Conservation (phyloP, 2,797 vertebrate genomes). For the Crypturellus tataupa region DNA sequence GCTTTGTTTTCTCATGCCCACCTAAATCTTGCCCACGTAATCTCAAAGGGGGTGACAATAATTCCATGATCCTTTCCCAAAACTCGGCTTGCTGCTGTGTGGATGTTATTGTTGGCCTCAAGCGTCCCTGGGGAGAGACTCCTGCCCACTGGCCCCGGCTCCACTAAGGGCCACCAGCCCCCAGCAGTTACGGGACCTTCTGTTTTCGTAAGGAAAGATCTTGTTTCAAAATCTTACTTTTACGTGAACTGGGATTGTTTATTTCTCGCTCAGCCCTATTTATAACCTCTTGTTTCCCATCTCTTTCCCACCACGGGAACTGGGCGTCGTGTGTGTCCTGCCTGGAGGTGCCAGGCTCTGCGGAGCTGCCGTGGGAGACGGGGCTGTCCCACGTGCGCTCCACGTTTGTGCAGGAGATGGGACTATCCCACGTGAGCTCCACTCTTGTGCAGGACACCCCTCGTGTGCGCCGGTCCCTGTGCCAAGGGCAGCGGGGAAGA, state of each 20-base stretch:
- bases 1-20: background rate
- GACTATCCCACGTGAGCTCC: too few species aligned
- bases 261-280: background rate
- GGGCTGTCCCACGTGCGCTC: too few species aligned
- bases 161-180: background rate
- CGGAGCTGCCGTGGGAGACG: too few species aligned
- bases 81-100: fast-evolving
- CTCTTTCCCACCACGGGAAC: background rate
- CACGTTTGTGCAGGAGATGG: too few species aligned
- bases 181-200: fast-evolving
- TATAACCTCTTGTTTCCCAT: conserved; percentile 5
- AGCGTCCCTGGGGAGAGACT: background rate
- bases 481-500: too few species aligned
- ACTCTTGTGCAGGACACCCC: background rate
- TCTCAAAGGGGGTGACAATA: background rate
- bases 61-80: background rate
- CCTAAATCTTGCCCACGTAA: background rate
- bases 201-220: background rate
- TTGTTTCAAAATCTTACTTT: background rate
- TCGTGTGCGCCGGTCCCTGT: background rate
- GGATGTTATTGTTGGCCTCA: fast-evolving
- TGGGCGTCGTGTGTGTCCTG: fast-evolving
- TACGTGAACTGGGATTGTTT: background rate
- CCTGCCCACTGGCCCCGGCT: background rate
- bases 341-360: fast-evolving